Evolutionary conservation across 37 sponge, comb jelly and placozoan genomes (phyloP).

Genomic region (Eunapius fragilis): DNA sequence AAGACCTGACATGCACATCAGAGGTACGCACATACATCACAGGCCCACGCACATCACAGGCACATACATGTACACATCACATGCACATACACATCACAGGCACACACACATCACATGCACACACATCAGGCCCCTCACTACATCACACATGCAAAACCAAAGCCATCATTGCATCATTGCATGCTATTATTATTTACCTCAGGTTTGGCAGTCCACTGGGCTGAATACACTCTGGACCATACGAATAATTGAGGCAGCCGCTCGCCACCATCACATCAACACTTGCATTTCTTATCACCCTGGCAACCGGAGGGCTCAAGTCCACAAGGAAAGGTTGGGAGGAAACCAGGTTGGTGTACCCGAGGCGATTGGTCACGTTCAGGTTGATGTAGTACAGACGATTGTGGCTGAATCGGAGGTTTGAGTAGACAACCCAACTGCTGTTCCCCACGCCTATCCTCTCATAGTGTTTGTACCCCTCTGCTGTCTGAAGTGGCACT

Average conservation of each 20-base stretch:
- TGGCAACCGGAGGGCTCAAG: slow-evolving; percentile 80
- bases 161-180: no score
- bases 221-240: slow-evolving; percentile 32
- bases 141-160: slow-evolving; percentile 21
- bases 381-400: slow-evolving; percentile 67
- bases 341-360: slow-evolving; percentile 50
- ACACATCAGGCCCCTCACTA: slow-evolving; percentile 26
- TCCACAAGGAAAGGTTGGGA: slow-evolving; percentile 75
- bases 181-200: slow-evolving; percentile 37
- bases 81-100: slow-evolving; percentile 23
- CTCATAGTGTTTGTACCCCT: slow-evolving; percentile 63
- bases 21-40: not conserved
- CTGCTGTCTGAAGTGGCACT: slow-evolving; percentile 28
- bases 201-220: slow-evolving; percentile 14
- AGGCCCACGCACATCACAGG: slow-evolving; percentile 18
- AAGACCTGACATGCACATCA: not conserved
- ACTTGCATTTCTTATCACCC: slow-evolving; percentile 44
- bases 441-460: slow-evolving; percentile 74
- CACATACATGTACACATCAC: slow-evolving; percentile 22
- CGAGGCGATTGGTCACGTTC: slow-evolving; percentile 65
- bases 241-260: slow-evolving; percentile 25
- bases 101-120: slow-evolving; percentile 23
- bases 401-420: slow-evolving; percentile 45
- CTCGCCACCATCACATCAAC: slow-evolving; percentile 17
- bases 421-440: slow-evolving; percentile 16